A percentile compares a stretch with the other conserved stretches of the same genome.
phyloP scores from a whole-genome alignment of 2,797 vertebrate genomes.

The Sebastes iracundus region DNA sequence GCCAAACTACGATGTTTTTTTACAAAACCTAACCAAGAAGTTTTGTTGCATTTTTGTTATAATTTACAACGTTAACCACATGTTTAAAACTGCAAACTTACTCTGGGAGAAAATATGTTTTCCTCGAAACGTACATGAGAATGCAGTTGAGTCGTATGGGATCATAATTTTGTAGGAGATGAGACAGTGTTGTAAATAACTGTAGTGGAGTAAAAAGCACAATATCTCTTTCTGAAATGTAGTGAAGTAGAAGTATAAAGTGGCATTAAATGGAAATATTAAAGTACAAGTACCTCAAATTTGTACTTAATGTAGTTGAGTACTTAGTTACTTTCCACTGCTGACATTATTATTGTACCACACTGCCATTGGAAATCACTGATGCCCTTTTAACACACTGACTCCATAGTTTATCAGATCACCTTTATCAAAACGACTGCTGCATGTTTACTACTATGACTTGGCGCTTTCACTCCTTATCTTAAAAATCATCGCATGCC shows the following conservation, averaged over 20 bases:
- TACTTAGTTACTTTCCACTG: background rate
- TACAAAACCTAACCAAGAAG: too few species aligned
- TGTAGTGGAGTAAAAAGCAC: background rate
- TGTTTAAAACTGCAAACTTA: too few species aligned
- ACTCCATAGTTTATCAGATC: slow-evolving; percentile 9
- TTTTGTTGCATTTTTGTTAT: too few species aligned
- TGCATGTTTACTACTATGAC: slow-evolving; percentile 11
- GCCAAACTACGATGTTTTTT: too few species aligned
- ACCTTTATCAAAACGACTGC: slow-evolving; percentile 17
- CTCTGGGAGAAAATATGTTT: too few species aligned
- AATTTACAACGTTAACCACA: too few species aligned
- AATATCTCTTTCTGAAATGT: background rate
- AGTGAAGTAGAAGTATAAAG: background rate
- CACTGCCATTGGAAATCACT: background rate
- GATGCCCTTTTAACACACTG: background rate
- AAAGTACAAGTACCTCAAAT: background rate
- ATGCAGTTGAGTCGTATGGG: too few species aligned
- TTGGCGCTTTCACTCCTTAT: background rate
- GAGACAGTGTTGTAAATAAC: background rate
- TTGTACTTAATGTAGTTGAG: background rate
- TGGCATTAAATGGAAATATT: background rate
- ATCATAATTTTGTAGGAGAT: too few species aligned
- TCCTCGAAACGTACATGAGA: too few species aligned
- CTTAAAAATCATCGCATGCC: background rate
- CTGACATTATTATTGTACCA: background rate